Base-by-base conservation (phyloP, 92 coral and sea anemone species). In the Montipora capitata region DNA sequence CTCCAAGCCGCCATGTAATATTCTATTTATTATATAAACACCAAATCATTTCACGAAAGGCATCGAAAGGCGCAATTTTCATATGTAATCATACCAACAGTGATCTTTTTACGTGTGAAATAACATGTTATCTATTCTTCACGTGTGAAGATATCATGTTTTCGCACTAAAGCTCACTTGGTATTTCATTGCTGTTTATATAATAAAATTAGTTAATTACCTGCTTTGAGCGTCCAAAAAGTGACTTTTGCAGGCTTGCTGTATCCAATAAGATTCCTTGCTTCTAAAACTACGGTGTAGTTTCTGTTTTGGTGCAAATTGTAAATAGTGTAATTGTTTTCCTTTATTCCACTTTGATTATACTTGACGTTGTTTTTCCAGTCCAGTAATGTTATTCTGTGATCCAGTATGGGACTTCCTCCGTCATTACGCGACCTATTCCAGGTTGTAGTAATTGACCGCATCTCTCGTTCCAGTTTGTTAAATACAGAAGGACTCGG, bases 231-330 rank as follows among this genome's bases (percentile, higher is more conserved):
- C 11, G 85, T 80, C 54, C 64, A 14, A 48, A 80, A 51, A 14
- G 62, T 45, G 65, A 4, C 51, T 6, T 80, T 80, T 39, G 62
- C 15, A 13, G 65, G 16, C 39, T 38, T 27, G 40, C 85, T 65
- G 57, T 81, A 81, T 3, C 85, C 85, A 40, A 52, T 63, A 40
- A 54, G 13, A 72, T 68, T 81, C 70, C 85, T 68, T 3, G 85
- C 66, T 68, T 69, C 67, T 18, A 81, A 54, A 4, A 81, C 48
- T 27, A 81, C 7, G 18, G 40, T 39, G 45, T 81, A 68, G 2
- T 75, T 69, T 51, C 77, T 68, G 68, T 81, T 81, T 40, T 81
- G 85, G 52, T 41, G 35, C 57, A 81, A 10, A 81, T 81, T 68
- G 17, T 5, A 45, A 40, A 52, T 5, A 11, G 44, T 54, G 13